These are phyloP conservation scores for Laticauda colubrina DNA, from an alignment of 2,113 vertebrate species.

Conservation along the genomic window DNA sequence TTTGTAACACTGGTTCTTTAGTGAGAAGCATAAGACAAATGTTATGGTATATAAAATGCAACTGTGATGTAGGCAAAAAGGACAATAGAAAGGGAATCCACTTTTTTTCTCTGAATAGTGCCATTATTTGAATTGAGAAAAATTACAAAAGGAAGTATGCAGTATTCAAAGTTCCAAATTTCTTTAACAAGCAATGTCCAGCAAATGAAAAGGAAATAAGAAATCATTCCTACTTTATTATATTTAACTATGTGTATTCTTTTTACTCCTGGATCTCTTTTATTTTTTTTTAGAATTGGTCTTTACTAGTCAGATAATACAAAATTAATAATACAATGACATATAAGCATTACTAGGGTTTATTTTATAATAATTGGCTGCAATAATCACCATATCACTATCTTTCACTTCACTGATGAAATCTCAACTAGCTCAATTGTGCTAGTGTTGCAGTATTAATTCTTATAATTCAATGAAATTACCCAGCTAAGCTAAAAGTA, in stretches of 20 bases:
- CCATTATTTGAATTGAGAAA: neutral
- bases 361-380: neutral
- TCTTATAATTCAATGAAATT: neutral
- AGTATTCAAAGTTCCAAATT: neutral
- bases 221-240: neutral
- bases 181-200: neutral
- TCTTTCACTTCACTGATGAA: neutral
- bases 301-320: neutral
- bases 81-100: neutral
- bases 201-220: neutral
- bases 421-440: neutral
- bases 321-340: neutral
- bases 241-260: neutral
- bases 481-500: neutral
- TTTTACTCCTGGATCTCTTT: neutral
- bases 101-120: neutral
- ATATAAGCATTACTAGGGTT: neutral
- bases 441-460: neutral
- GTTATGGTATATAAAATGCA: neutral
- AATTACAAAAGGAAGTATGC: neutral
- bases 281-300: neutral
- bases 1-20: neutral
- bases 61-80: neutral
- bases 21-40: neutral
- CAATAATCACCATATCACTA: slow-evolving; percentile 27